Conservation (phyloP, 2,113 vertebrate genomes). For the Macaca nemestrina region DNA sequence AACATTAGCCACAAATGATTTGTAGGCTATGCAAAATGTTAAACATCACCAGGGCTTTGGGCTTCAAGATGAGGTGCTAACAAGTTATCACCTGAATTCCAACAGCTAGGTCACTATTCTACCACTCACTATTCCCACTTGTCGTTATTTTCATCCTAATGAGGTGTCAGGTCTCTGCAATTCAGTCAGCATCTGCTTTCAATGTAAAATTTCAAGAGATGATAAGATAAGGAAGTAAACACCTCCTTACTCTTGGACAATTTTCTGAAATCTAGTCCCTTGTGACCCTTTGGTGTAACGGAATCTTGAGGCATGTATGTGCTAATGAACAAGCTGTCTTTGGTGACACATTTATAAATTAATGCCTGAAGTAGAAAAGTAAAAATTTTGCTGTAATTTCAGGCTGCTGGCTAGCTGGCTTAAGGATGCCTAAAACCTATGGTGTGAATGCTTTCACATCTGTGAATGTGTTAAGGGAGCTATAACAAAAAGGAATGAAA, state of each 20-base stretch:
- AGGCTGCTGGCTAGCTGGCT: background rate
- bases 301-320: background rate
- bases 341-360: background rate
- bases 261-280: background rate
- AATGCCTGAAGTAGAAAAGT: background rate
- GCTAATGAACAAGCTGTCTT: background rate
- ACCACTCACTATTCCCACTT: background rate
- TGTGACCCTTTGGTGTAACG: background rate
- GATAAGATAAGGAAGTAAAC: background rate
- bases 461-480: background rate
- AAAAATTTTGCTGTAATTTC: background rate
- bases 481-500: background rate
- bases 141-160: background rate
- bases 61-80: slow-evolving; percentile 10
- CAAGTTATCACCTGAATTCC: background rate
- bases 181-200: background rate
- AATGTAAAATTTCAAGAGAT: background rate
- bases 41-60: background rate
- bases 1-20: background rate
- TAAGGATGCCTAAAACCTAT: background rate
- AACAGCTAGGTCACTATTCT: background rate
- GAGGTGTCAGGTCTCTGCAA: background rate
- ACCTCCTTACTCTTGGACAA: background rate
- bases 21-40: background rate
- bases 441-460: fast-evolving